These are phyloP conservation scores for Epirrhoe alternata DNA, from an alignment of 2,888 invertebrate genomes.

Conservation along the genomic window DNA sequence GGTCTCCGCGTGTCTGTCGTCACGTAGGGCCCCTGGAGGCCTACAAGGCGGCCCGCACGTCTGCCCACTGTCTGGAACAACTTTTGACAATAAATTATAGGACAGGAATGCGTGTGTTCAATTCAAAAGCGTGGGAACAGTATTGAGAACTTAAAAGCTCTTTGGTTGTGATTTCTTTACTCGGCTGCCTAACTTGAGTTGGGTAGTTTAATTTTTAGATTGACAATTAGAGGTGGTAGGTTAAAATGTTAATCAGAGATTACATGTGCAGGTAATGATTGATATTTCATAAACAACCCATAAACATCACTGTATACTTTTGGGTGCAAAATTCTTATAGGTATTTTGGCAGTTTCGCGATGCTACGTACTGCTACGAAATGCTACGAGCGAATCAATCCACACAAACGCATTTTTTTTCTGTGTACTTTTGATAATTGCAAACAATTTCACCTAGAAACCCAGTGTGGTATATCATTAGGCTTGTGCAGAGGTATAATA, in stretches of 20 bases:
- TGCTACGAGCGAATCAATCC: background rate
- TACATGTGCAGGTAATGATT: no score
- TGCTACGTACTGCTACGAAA: conserved; percentile 17
- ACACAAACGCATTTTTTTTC: background rate
- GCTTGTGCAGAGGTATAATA: background rate
- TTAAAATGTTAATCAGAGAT: no score
- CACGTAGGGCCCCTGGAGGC: conserved; percentile 37
- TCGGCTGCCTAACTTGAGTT: background rate
- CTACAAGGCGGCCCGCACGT: conserved; percentile 35
- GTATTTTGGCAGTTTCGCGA: background rate
- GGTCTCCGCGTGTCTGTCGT: conserved; percentile 27
- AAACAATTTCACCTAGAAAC: background rate
- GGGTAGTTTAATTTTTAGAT: background rate
- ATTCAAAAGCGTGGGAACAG: conserved; percentile 8
- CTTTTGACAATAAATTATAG: conserved; percentile 4
- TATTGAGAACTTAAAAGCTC: background rate
- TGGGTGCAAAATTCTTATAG: background rate
- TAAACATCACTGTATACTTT: no score
- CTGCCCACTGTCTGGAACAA: conserved; percentile 16
- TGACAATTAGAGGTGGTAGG: background rate
- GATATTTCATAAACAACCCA: no score
- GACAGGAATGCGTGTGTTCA: conserved; percentile 10
- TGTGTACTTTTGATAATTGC: background rate
- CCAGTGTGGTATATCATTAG: background rate
- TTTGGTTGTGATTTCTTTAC: background rate